Base-by-base conservation (phyloP, 1,140 invertebrate species). In the Temnothorax nylanderi region DNA sequence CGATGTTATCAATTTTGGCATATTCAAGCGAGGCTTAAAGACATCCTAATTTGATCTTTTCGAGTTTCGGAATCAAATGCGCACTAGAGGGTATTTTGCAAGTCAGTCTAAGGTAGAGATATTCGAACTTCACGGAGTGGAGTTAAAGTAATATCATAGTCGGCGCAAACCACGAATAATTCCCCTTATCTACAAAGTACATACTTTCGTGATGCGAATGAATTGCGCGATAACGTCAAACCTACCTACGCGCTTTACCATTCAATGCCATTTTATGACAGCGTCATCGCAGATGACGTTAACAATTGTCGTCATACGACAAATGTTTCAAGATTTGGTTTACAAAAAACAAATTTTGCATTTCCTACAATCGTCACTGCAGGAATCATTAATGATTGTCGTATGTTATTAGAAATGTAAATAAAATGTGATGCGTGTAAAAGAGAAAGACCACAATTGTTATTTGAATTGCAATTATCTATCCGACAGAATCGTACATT, bases 91-190 rank as follows among this genome's bases (percentile, higher is more conserved):
- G 51, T 18, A 77, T 67, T 54, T 58, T 21, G 60, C 18, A 56
- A 80, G 54, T 76, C 41, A 41, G 16, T 21, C 4, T 18, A 32
- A 16, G 49, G 7, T 44, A 6, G n/a, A 54, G 62, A 58, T 13
- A 44, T 2, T 49, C 8, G 10, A 51, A 32, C 34, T 60, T 1
- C 11, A 44, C 3, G 11, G 49, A 86, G 47, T 71, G 58, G 18
- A 44, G 37, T 47, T 41, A 1, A 37, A 51, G 47, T 64, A 89
- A 87, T 88, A 81, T 41, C 47, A 62, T n/a, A 18, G 78, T 44
- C 78, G 85, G 84, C 78, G 74, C 65, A 21, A 69, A 56, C 32
- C n/a, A 75, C 60, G 21, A 86, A 87, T 88, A 65, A 87, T 90
- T 88, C 49, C 56, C 21, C 81, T 88, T 88, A 90, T 90, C 86